Evolutionary conservation across 2,888 invertebrate species (phyloP).

Genomic region (Thysanoteuthis rhombus): DNA sequence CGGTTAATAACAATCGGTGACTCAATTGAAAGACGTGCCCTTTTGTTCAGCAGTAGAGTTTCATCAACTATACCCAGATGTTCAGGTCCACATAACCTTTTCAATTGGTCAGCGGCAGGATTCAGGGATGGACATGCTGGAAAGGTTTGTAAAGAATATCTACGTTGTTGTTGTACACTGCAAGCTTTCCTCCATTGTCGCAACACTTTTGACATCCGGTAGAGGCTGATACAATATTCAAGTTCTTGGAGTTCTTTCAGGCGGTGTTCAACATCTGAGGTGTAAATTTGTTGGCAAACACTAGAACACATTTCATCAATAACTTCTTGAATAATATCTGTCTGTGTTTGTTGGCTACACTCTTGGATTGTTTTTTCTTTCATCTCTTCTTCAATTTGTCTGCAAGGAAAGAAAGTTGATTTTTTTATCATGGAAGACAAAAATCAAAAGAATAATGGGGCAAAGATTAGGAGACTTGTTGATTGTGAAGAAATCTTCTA

Average conservation of each 20-base stretch:
- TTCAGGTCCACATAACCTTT: conserved; percentile 35
- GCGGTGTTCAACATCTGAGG: conserved; percentile 52
- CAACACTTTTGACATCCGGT: conserved; percentile 44
- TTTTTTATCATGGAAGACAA: neutral
- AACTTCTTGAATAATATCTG: conserved; percentile 40
- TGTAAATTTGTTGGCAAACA: conserved; percentile 50
- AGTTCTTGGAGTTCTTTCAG: conserved; percentile 51
- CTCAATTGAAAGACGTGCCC: conserved; percentile 48
- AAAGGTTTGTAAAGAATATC: conserved; percentile 61
- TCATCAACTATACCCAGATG: conserved; percentile 33
- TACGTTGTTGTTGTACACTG: conserved; percentile 49
- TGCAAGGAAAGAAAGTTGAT: conserved; percentile 35
- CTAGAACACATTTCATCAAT: conserved; percentile 39
- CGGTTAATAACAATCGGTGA: conserved; percentile 46
- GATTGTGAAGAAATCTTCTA: neutral
- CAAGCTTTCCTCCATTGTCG: conserved; percentile 51
- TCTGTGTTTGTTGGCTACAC: conserved; percentile 36
- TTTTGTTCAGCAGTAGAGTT: conserved; percentile 43
- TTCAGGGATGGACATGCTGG: conserved; percentile 55
- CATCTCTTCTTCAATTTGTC: conserved; percentile 50
- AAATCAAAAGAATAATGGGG: neutral
- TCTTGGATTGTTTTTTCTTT: conserved; percentile 45
- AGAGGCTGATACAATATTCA: conserved; percentile 48
- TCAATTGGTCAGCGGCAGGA: conserved; percentile 36
- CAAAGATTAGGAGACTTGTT: neutral